phyloP scores from a whole-genome alignment of 2,113 vertebrate species.

The Muntiacus reevesi region DNA sequence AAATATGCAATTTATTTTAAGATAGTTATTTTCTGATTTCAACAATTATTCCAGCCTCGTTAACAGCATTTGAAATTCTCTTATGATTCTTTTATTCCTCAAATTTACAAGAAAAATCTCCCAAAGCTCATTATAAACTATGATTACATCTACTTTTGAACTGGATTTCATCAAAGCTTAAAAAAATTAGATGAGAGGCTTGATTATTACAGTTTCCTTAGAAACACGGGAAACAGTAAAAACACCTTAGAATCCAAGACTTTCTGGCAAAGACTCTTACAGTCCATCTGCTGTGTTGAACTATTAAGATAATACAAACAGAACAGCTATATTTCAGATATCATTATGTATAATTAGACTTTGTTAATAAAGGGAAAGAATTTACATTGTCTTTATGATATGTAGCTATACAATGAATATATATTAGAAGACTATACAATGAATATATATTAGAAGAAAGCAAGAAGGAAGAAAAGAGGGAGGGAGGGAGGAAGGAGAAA shows the following conservation, averaged over 20 bases:
- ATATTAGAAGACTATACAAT: neutral
- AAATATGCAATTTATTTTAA: neutral
- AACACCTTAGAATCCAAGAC: constrained; percentile 41
- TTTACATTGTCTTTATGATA: neutral
- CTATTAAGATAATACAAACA: constrained; percentile 51
- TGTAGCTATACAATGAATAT: neutral
- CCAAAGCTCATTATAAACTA: constrained; percentile 40
- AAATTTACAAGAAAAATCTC: constrained; percentile 52
- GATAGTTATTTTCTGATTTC: constrained; percentile 36
- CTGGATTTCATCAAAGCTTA: constrained; percentile 45
- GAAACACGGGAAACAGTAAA: constrained; percentile 44
- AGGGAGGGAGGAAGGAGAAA: neutral
- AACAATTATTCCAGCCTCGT: neutral
- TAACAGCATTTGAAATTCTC: constrained; percentile 33
- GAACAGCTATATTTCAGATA: neutral
- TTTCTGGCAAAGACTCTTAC: constrained; percentile 19
- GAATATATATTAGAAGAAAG: neutral
- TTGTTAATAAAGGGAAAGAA: neutral
- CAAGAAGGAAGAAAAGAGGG: neutral
- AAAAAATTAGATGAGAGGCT: constrained; percentile 33
- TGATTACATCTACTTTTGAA: constrained; percentile 36
- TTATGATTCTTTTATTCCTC: constrained; percentile 23
- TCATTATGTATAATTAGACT: constrained; percentile 1
- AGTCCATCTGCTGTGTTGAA: constrained; percentile 37
- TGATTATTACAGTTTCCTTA: constrained; percentile 55